A percentile compares a stretch with the other conserved stretches of the same genome.
Evolutionary conservation across 2,113 vertebrate genomes (phyloP).

Genomic region (Chamaetylas fuelleborni): DNA sequence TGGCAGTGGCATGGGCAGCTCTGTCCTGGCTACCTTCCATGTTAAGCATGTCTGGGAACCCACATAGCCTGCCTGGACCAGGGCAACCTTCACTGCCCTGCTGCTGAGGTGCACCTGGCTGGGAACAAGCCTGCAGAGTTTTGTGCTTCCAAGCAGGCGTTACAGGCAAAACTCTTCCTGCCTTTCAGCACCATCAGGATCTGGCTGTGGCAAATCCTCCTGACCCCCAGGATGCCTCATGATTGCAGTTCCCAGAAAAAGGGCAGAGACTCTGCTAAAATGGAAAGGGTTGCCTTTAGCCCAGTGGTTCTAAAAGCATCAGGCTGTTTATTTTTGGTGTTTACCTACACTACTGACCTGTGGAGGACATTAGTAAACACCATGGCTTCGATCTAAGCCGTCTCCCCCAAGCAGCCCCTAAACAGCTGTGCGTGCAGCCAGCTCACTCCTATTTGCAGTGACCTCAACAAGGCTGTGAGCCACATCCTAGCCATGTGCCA

Average conservation of each 20-base stretch:
- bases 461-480: background rate
- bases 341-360: background rate
- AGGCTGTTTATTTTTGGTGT: background rate
- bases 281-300: background rate
- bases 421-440: background rate
- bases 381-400: background rate
- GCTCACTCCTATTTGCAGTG: background rate
- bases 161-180: background rate
- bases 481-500: background rate
- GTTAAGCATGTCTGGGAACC: background rate
- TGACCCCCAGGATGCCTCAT: background rate
- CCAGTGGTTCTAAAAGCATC: background rate
- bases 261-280: background rate
- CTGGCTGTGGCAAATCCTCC: background rate
- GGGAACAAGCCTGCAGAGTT: background rate
- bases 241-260: fast-evolving
- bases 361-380: background rate
- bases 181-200: background rate
- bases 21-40: background rate
- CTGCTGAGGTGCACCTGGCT: background rate
- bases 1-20: background rate
- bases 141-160: background rate
- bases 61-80: background rate
- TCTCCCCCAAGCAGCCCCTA: background rate
- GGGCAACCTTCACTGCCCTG: background rate